A percentile compares a stretch with the other conserved stretches of the same genome.
These are phyloP conservation scores for Helogale parvula DNA, from an alignment of 2,113 vertebrate species.

Conservation along the genomic window DNA sequence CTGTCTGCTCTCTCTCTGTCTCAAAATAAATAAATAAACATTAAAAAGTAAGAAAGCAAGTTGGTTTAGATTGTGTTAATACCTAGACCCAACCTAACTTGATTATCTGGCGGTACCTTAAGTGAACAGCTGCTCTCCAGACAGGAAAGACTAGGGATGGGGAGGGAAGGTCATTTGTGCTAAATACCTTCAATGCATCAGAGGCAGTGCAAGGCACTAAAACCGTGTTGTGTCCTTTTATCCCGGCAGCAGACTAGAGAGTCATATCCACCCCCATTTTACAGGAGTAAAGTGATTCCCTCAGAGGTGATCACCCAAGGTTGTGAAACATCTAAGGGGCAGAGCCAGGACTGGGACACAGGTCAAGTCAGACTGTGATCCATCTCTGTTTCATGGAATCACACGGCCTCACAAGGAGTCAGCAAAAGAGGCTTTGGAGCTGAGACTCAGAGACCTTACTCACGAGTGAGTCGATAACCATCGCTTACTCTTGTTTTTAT, in stretches of 20 bases:
- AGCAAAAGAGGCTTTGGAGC: background rate
- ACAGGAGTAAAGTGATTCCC: background rate
- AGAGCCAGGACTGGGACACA: background rate
- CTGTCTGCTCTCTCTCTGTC: no score
- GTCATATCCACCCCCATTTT: background rate
- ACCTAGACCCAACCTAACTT: background rate
- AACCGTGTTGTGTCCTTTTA: background rate
- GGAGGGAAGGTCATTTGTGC: background rate
- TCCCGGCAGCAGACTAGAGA: background rate
- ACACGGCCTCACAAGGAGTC: accelerated
- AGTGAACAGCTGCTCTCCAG: background rate
- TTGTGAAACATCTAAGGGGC: background rate
- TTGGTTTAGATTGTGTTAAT: background rate
- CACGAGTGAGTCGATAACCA: background rate
- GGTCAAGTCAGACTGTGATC: background rate
- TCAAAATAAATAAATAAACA: no score
- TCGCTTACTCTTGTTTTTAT: background rate
- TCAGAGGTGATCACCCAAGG: background rate
- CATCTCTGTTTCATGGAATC: background rate
- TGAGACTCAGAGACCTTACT: background rate
- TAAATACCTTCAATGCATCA: background rate
- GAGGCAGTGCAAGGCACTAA: background rate
- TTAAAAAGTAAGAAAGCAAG: background rate
- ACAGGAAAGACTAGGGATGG: background rate
- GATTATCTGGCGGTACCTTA: background rate